A percentile compares a stretch with the other conserved stretches of the same genome.
Evolutionary conservation across 2,113 vertebrate species (phyloP).

Genomic region (Xenopus borealis): DNA sequence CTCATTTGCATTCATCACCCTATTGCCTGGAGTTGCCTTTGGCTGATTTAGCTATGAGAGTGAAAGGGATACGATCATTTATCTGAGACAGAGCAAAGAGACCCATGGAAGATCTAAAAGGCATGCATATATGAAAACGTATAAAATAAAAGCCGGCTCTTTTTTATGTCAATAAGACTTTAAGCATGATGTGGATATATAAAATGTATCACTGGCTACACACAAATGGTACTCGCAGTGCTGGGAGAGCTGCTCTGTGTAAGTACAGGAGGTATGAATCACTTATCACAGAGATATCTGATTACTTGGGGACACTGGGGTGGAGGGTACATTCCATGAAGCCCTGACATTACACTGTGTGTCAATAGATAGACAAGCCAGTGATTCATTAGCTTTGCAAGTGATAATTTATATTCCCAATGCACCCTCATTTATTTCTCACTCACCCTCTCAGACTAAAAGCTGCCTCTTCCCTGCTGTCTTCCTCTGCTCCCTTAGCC

Average conservation of each 20-base stretch:
- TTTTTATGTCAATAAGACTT: too few species aligned
- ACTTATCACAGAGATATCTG: conserved; percentile 23
- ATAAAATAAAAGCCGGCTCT: too few species aligned
- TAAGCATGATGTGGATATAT: too few species aligned
- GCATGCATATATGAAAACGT: too few species aligned
- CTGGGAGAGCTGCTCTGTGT: background rate
- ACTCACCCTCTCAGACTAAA: conserved; percentile 2
- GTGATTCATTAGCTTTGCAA: conserved; percentile 27
- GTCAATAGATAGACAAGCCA: conserved; percentile 1
- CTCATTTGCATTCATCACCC: too few species aligned
- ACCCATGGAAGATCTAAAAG: too few species aligned
- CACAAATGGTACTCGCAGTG: too few species aligned
- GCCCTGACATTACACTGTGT: background rate
- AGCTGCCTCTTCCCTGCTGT: background rate
- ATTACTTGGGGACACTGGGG: conserved; percentile 8
- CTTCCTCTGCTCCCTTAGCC: background rate
- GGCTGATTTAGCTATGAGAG: too few species aligned
- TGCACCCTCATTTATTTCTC: conserved; percentile 8
- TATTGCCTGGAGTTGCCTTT: too few species aligned
- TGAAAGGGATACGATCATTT: too few species aligned
- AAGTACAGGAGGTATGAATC: conserved; percentile 14
- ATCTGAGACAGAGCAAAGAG: too few species aligned
- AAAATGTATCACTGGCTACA: too few species aligned
- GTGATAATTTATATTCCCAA: conserved; percentile 27
- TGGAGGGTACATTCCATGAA: background rate